Evolutionary conservation across 2,113 vertebrate genomes (phyloP).

Genomic region (Dipodomys spectabilis): DNA sequence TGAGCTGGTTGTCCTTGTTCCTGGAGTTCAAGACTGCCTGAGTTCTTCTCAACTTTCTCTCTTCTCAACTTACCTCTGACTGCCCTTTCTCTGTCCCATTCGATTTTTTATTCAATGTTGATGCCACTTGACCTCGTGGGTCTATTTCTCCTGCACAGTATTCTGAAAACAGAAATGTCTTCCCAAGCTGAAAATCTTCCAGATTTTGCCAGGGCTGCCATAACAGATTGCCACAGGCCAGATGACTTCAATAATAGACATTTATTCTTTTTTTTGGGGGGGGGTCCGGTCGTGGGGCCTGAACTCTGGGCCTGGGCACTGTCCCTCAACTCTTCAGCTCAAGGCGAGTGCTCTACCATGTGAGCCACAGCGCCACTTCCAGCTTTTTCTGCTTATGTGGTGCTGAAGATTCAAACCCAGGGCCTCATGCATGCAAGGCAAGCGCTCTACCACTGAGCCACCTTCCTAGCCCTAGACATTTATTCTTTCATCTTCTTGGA

Average conservation of each 20-base stretch:
- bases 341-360: too few relatives aligned
- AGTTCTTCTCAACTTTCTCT: neutral
- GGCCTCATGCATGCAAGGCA: too few relatives aligned
- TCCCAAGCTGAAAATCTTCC: neutral
- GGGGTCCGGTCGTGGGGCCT: too few relatives aligned
- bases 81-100: neutral
- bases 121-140: neutral
- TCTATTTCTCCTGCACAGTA: neutral
- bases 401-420: too few relatives aligned
- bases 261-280: too few relatives aligned
- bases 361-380: too few relatives aligned
- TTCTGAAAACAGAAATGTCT: neutral
- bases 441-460: too few relatives aligned
- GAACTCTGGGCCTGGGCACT: too few relatives aligned
- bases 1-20: neutral
- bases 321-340: too few relatives aligned
- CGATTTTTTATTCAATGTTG: neutral
- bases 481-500: neutral
- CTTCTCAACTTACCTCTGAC: neutral
- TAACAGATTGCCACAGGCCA: neutral
- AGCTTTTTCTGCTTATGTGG: too few relatives aligned
- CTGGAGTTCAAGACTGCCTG: neutral
- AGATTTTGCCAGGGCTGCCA: neutral
- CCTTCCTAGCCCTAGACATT: too few relatives aligned
- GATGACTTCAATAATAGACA: neutral